Evolutionary conservation across 2,113 vertebrate genomes (phyloP).

Genomic region (Tupaia chinensis): DNA sequence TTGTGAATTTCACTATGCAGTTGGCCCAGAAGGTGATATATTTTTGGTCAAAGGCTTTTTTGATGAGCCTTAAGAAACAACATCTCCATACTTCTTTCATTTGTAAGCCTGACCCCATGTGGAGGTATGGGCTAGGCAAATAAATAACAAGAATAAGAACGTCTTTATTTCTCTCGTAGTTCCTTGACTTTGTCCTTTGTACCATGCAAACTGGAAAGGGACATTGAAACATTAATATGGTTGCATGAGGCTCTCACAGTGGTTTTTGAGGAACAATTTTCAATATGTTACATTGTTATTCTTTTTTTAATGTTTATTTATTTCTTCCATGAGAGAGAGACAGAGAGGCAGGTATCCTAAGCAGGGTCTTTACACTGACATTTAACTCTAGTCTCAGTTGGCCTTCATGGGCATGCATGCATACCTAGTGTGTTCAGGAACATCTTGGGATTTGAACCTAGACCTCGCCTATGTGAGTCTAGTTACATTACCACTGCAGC

Average conservation of each 20-base stretch:
- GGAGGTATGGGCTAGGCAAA: conserved; percentile 74
- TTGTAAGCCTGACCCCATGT: conserved; percentile 74
- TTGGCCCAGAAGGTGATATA: conserved; percentile 55
- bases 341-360: no score
- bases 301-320: no score
- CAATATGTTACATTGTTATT: conserved; percentile 12
- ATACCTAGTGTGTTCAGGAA: no score
- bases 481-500: no score
- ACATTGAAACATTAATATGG: conserved; percentile 56
- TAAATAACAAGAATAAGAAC: conserved; percentile 81
- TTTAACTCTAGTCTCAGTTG: no score
- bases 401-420: no score
- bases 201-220: conserved; percentile 45
- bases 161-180: conserved; percentile 74
- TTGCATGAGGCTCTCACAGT: conserved; percentile 12
- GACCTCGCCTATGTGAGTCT: no score
- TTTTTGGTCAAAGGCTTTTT: conserved; percentile 80
- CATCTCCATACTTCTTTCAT: conserved; percentile 74
- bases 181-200: conserved; percentile 79
- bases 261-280: conserved; percentile 56
- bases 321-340: no score
- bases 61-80: conserved; percentile 78
- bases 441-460: no score
- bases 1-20: conserved; percentile 61
- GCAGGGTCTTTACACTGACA: no score